Evolutionary conservation across 2,888 invertebrate species (phyloP), one percentile per base, ranked within the genome.

Genomic region (Oeneis ivallda): DNA sequence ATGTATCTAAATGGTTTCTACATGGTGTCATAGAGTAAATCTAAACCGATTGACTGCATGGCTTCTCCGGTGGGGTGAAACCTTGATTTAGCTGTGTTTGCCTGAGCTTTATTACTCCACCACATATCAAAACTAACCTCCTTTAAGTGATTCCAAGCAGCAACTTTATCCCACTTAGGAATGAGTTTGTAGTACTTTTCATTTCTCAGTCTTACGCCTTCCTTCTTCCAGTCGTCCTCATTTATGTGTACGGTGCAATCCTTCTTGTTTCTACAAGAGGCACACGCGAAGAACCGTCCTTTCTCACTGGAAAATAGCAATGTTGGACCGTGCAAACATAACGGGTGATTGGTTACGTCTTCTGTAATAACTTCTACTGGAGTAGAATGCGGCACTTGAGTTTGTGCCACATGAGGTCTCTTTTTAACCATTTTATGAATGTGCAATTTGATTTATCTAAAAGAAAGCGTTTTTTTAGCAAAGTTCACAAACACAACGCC

Each of bases 201-300:
- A 72, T 91, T 92, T 1, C 86, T 83, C 76, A 87, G 83, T 66
- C 79, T 91, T 5, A 92, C 79, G 59, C 83, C 84, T 76, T 93
- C 92, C 53, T 90, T 83, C 61, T 91, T 79, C 93, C 94, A 94
- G 62, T 89, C 87, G 53, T 90, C 83, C 74, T 93, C 92, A 1
- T 90, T 82, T 39, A 95, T 92, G 74, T 94, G 95, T 79, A 96
- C 95, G 3, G 92, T 88, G 78, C 98, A 98, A 10, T 94, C 93
- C 77, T 96, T 96, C 69, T 95, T 93, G 77, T 96, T 95, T 64
- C 98, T 93, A 81, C 96, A 96, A 0, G 97, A 96, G 0, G 98
- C 95, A 83, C 98, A 98, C 0, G 96, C 95, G 84, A 93, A 98
- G 85, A 95, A 98, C 71, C 92, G 89, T 47, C 92, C 89, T 62